Base-by-base conservation (phyloP, 2,888 invertebrate species). In the Sphaerophoria taeniata region DNA sequence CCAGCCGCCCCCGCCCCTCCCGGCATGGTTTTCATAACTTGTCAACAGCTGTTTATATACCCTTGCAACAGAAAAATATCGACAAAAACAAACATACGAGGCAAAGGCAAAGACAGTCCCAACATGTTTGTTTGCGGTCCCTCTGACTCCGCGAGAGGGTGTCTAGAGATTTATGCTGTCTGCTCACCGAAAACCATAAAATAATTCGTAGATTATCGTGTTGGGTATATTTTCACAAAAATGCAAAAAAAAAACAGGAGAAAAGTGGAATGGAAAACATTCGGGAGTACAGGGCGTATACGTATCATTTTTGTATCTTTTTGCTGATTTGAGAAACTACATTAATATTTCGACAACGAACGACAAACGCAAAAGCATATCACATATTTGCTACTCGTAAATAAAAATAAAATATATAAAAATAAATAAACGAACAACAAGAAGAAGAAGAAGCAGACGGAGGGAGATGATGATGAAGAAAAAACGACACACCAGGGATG, bases 21-120 rank as follows among this genome's bases (percentile, higher is more conserved):
- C 49, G 39, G n/a, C 16, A 53, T 16, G 14, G 39, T 31, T 53
- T 67, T 67, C 53, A 72, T 51, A 60, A 65, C 69, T 70, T 70
- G 74, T 74, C 78, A 24, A 78, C 83, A 83, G 83, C 83, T 83
- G 83, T 83, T 83, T 73, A 78, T 70, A 65, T 78, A 78, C 74
- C 74, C 70, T 78, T 12, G 55, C 60, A 58, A 55, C 51, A 53
- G 53, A 31, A 47, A 12, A 65, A 51, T 67, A 34, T 33, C 31
- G n/a, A 34, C 39, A n/a, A 49, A n/a, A 4, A 53, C 12, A 3
- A 0, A 51, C 16, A 31, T 9, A 47, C n/a, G 7, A 51, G 6
- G 31, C 7, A 53, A 24, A 56, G 12, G 56, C 43, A 56, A 34
- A 7, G 2, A 5, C n/a, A 7, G 14, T 56, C n/a, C 34, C 4